Conservation (phyloP, 2,888 invertebrate species). For the Athripsodes cinereus region DNA sequence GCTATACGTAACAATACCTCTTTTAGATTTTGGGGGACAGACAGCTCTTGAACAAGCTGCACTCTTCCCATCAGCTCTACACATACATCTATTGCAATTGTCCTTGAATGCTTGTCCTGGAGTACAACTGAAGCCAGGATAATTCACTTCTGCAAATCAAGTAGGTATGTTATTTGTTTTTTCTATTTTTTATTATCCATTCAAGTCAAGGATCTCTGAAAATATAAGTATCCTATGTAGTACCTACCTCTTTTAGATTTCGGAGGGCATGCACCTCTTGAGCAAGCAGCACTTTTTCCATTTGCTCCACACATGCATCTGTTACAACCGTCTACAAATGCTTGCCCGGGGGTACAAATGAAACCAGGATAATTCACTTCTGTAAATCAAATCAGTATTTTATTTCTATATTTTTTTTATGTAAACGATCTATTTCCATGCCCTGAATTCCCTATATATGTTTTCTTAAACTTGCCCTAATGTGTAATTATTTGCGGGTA, state of each 20-base stretch:
- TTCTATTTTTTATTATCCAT: too few species aligned
- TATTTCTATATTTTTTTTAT: too few species aligned
- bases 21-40: constrained; percentile 1
- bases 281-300: constrained; percentile 35
- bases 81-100: constrained; percentile 45
- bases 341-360: constrained; percentile 33
- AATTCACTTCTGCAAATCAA: not conserved
- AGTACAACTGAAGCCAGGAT: constrained; percentile 16
- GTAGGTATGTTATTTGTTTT: too few species aligned
- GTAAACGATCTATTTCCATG: too few species aligned
- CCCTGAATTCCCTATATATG: too few species aligned
- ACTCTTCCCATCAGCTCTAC: constrained; percentile 38
- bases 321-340: constrained; percentile 42
- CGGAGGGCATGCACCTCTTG: constrained; percentile 18
- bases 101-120: constrained; percentile 40
- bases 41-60: constrained; percentile 28
- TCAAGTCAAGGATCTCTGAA: too few species aligned
- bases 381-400: not conserved
- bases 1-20: not conserved
- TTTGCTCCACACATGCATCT: constrained; percentile 41
- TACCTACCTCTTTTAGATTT: constrained; percentile 3
- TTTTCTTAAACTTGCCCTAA: too few species aligned
- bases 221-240: too few species aligned
- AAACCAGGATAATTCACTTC: constrained; percentile 7
- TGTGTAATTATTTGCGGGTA: too few species aligned